These are phyloP conservation scores for Acronicta alni DNA, from an alignment of 2,888 invertebrate genomes.

Conservation along the genomic window DNA sequence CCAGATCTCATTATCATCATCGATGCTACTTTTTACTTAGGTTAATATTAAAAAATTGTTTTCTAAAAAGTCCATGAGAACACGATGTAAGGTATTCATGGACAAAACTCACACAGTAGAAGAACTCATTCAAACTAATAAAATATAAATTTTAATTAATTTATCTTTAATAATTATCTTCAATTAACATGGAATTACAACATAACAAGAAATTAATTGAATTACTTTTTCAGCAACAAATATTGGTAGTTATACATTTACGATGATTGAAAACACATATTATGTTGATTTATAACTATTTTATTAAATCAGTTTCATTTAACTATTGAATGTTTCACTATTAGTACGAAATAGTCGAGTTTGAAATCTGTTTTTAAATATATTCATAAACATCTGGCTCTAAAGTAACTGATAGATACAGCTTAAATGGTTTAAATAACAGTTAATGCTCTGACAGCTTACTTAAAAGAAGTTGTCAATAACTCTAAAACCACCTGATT, in stretches of 20 bases:
- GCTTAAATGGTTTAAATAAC: no score
- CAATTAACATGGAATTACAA: slow-evolving; percentile 30
- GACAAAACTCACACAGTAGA: slow-evolving; percentile 15
- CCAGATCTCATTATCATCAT: no score
- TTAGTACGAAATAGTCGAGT: background rate
- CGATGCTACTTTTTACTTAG: slow-evolving; percentile 8
- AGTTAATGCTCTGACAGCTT: no score
- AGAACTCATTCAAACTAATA: slow-evolving; percentile 26
- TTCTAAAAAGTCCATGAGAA: slow-evolving; percentile 2
- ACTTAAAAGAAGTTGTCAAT: no score
- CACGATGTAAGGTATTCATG: slow-evolving; percentile 11
- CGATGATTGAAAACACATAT: slow-evolving; percentile 24
- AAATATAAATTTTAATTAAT: slow-evolving; percentile 26
- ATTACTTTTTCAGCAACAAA: slow-evolving; percentile 21
- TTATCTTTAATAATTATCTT: slow-evolving; percentile 19
- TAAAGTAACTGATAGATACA: slow-evolving; percentile 22
- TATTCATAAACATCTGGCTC: slow-evolving; percentile 3
- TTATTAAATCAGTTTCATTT: slow-evolving; percentile 6
- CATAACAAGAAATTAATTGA: slow-evolving; percentile 16
- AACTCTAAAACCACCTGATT: no score
- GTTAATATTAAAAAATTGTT: background rate
- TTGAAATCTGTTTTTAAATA: background rate
- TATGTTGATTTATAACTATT: slow-evolving; percentile 13
- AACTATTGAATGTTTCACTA: slow-evolving; percentile 7
- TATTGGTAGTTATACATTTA: slow-evolving; percentile 22